Percentiles rank a stretch among this genome's conserved stretches.
phyloP scores from a whole-genome alignment of 1,140 invertebrate species.

The Melanaphis sacchari region DNA sequence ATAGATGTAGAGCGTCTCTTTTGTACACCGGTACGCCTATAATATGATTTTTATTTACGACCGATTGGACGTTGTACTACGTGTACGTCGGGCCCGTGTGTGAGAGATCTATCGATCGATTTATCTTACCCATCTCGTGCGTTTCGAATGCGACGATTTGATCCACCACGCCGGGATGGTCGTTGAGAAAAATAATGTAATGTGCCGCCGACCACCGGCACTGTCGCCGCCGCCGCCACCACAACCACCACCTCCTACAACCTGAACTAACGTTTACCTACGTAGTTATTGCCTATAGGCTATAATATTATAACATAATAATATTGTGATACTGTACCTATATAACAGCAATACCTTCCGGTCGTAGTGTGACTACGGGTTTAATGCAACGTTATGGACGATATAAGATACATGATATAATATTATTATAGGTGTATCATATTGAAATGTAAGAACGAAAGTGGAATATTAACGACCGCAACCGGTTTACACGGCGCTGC shows the following conservation, averaged over 20 bases:
- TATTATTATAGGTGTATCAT: not conserved
- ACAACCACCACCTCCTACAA: too few relatives aligned
- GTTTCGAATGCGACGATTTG: not conserved
- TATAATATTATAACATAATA: not conserved
- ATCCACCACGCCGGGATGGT: not conserved
- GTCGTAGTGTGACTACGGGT: not conserved
- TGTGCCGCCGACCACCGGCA: not conserved
- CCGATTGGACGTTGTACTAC: not conserved
- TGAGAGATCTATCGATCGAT: not conserved
- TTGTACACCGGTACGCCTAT: not conserved
- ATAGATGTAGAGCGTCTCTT: not conserved
- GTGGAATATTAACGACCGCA: conserved; percentile 38
- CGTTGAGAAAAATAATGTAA: not conserved
- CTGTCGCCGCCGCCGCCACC: too few relatives aligned
- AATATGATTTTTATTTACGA: not conserved
- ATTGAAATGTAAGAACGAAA: conserved; percentile 31
- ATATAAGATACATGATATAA: not conserved
- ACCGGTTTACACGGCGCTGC: conserved; percentile 31
- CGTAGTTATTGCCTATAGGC: not conserved
- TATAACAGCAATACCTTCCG: not conserved
- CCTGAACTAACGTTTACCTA: too few relatives aligned
- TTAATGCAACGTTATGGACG: not conserved
- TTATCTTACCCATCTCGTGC: not conserved
- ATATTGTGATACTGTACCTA: not conserved
- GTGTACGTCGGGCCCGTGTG: not conserved